Evolutionary conservation across 2,888 invertebrate species (phyloP).

Genomic region (Agrypnus murinus): DNA sequence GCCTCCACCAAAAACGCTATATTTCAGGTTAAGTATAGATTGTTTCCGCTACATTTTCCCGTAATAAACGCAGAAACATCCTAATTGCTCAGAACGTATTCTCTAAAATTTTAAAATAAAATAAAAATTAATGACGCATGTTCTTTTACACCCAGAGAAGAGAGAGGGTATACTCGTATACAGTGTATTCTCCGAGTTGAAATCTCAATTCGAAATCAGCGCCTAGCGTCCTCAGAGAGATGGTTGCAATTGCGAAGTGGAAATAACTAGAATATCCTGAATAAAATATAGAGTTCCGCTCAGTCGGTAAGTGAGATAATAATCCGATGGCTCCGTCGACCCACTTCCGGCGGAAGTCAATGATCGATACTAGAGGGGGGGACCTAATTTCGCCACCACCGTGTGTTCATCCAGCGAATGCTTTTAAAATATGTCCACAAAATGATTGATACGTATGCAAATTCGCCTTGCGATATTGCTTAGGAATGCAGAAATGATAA

Average conservation of each 20-base stretch:
- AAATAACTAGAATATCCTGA: constrained; percentile 67
- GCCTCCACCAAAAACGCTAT: background rate
- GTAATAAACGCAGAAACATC: background rate
- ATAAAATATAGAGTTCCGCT: constrained; percentile 67
- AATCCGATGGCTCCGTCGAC: constrained; percentile 63
- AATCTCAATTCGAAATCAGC: constrained; percentile 60
- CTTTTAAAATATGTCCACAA: constrained; percentile 40
- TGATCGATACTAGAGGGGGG: constrained; percentile 48
- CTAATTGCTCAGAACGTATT: constrained; percentile 16
- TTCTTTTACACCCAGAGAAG: background rate
- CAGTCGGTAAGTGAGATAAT: constrained; percentile 65
- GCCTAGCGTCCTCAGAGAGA: constrained; percentile 61
- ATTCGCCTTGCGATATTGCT: constrained; percentile 29
- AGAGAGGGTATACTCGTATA: too few species aligned
- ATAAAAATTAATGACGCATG: constrained; percentile 55
- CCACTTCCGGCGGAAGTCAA: constrained; percentile 58
- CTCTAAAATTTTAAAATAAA: constrained; percentile 28
- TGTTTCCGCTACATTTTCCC: constrained; percentile 3
- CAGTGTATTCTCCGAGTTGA: constrained; percentile 46
- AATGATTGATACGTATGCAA: constrained; percentile 48
- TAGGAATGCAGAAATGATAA: constrained; percentile 34
- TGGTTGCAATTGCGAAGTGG: constrained; percentile 64
- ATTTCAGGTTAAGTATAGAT: background rate
- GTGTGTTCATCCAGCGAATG: constrained; percentile 28
- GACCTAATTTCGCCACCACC: constrained; percentile 43